Evolutionary conservation across 2,797 vertebrate genomes (phyloP).

Genomic region (Threskiornis aethiopicus): DNA sequence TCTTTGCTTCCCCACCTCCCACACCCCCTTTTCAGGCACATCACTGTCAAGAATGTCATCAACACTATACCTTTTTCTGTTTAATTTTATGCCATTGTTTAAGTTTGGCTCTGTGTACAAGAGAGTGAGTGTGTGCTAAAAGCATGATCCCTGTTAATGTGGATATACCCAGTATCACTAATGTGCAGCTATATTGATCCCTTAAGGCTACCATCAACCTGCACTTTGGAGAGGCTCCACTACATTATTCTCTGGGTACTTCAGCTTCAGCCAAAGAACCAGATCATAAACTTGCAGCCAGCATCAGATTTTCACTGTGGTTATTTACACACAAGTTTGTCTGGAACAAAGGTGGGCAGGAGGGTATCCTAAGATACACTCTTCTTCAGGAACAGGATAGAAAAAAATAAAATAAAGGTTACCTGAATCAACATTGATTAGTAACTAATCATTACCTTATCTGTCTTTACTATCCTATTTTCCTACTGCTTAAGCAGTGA

Average conservation of each 20-base stretch:
- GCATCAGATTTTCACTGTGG: background rate
- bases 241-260: background rate
- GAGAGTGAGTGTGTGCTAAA: background rate
- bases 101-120: rapidly evolving
- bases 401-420: background rate
- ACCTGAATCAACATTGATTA: background rate
- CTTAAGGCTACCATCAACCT: background rate
- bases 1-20: background rate
- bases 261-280: background rate
- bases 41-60: background rate
- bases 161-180: background rate
- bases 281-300: background rate
- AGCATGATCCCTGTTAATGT: background rate
- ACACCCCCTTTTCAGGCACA: background rate
- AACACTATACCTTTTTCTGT: background rate
- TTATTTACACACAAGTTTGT: background rate
- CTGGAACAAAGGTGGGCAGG: background rate
- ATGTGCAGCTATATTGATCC: background rate
- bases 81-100: background rate
- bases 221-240: background rate
- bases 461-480: background rate
- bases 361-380: background rate
- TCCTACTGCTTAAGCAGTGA: background rate
- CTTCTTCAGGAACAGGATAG: background rate
- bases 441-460: background rate